Percentiles rank a stretch among this genome's conserved stretches.
phyloP scores from a whole-genome alignment of 2,113 vertebrate genomes.

The Pogonocichla stellata region DNA sequence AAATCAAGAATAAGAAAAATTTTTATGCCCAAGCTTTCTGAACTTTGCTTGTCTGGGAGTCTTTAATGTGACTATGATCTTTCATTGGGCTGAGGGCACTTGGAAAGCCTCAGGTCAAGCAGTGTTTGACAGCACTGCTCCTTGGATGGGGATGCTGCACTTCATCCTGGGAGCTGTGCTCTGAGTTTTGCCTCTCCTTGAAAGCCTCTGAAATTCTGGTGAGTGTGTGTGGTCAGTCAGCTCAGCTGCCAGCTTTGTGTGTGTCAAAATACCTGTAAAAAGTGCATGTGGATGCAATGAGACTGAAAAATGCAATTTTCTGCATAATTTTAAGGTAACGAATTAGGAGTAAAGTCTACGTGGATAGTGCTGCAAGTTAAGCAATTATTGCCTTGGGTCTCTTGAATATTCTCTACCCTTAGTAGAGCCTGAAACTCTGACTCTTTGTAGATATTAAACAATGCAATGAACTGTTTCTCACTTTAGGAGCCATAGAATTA shows the following conservation, averaged over 20 bases:
- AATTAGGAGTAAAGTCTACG: not conserved
- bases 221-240: not conserved
- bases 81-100: not conserved
- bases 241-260: not conserved
- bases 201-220: not conserved
- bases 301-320: not conserved
- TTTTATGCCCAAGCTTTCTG: not conserved
- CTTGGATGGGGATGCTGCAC: not conserved
- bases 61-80: not conserved
- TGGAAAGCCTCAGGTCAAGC: not conserved
- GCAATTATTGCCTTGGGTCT: not conserved
- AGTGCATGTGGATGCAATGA: not conserved
- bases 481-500: not conserved
- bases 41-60: not conserved
- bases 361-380: not conserved
- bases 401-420: not conserved
- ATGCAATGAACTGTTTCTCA: not conserved
- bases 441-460: not conserved
- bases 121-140: not conserved
- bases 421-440: not conserved
- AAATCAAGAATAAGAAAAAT: not conserved
- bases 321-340: not conserved
- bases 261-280: not conserved
- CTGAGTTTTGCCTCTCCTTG: not conserved
- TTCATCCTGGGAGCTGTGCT: not conserved